These are phyloP conservation scores for Colletes latitarsis DNA, from an alignment of 1,140 invertebrate genomes.

Conservation along the genomic window DNA sequence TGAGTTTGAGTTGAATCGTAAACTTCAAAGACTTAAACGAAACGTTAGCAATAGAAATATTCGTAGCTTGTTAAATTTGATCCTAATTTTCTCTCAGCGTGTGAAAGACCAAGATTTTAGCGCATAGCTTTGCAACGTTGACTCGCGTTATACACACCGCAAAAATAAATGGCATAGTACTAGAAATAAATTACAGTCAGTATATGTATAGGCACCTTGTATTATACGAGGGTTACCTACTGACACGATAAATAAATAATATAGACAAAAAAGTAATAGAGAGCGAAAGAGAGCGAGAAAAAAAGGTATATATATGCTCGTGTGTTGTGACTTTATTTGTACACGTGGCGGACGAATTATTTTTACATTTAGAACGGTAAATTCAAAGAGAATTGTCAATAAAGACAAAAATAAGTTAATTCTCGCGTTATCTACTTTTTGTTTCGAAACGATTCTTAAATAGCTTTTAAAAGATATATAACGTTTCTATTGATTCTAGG, in stretches of 20 bases:
- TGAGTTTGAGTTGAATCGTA: neutral
- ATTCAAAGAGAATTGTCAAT: neutral
- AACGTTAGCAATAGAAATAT: neutral
- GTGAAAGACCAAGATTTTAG: slow-evolving; percentile 43
- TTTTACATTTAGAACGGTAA: too few relatives aligned
- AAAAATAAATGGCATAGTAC: slow-evolving; percentile 57
- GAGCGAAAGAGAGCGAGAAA: slow-evolving; percentile 34
- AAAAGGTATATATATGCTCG: slow-evolving; percentile 39
- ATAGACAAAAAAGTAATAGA: slow-evolving; percentile 46
- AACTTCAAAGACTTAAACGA: slow-evolving; percentile 4
- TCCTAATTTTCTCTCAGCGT: slow-evolving; percentile 48
- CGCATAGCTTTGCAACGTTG: slow-evolving; percentile 63
- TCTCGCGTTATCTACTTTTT: too few relatives aligned
- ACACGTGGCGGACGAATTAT: slow-evolving; percentile 42
- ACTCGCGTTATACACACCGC: slow-evolving; percentile 61
- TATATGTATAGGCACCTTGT: slow-evolving; percentile 44
- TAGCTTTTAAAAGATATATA: too few relatives aligned
- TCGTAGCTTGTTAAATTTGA: neutral
- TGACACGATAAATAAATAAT: slow-evolving; percentile 53
- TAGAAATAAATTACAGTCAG: slow-evolving; percentile 52
- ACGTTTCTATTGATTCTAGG: too few relatives aligned
- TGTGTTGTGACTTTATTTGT: slow-evolving; percentile 23
- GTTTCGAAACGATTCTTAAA: too few relatives aligned
- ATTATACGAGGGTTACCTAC: slow-evolving; percentile 62
- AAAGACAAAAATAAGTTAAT: neutral